Percentiles rank a stretch among this genome's conserved stretches.
Conservation (phyloP, 1,140 invertebrate genomes). For the Hyphantria cunea region DNA sequence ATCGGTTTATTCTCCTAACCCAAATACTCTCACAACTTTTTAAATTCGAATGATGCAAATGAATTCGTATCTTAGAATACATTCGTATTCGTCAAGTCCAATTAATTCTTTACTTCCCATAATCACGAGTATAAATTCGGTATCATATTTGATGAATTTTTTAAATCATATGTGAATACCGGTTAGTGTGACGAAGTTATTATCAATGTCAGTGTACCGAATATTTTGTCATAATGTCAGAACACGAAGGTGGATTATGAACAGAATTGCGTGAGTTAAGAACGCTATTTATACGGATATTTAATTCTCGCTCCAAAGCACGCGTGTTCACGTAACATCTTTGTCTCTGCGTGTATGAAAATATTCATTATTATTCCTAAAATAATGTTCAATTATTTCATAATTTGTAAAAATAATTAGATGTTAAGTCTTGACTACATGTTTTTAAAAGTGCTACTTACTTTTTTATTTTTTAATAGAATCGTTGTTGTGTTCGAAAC, state of each 20-base stretch:
- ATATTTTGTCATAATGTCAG: constrained; percentile 11
- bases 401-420: too few species aligned
- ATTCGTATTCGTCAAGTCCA: neutral
- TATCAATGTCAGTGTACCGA: constrained; percentile 19
- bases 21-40: too few species aligned
- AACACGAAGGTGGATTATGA: constrained; percentile 4
- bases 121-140: too few species aligned
- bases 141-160: neutral
- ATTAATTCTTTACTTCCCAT: neutral
- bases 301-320: constrained; percentile 50
- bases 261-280: constrained; percentile 39
- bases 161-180: constrained; percentile 11
- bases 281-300: constrained; percentile 64
- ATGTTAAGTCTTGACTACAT: too few species aligned
- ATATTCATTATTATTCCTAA: neutral
- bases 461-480: too few species aligned
- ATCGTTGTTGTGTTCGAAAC: too few species aligned
- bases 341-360: neutral
- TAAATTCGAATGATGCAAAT: too few species aligned
- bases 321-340: neutral
- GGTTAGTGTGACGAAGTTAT: constrained; percentile 10
- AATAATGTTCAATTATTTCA: neutral
- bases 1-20: too few species aligned
- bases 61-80: too few species aligned
- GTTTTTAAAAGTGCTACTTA: too few species aligned